phyloP scores from a whole-genome alignment of 1,140 invertebrate genomes.

The Laupala kohalensis region DNA sequence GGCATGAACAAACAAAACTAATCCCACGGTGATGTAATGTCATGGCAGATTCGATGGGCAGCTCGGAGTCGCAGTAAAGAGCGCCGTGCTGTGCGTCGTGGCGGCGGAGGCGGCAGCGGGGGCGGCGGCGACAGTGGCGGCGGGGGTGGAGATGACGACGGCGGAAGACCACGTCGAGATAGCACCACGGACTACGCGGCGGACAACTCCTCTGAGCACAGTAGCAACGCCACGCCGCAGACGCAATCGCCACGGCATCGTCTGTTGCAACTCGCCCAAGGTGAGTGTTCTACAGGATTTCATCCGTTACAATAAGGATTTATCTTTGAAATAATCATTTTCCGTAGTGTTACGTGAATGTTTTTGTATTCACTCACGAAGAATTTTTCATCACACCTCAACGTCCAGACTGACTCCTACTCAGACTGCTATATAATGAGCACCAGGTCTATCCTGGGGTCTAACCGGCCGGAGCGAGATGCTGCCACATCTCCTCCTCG shows the following conservation, averaged over 20 bases:
- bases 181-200: constrained; percentile 53
- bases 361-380: too few relatives aligned
- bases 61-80: constrained; percentile 46
- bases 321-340: too few relatives aligned
- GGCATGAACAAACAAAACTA: too few relatives aligned
- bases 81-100: constrained; percentile 24
- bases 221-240: constrained; percentile 43
- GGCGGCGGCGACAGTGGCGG: constrained; percentile 31
- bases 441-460: too few relatives aligned
- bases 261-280: constrained; percentile 14
- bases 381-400: too few relatives aligned
- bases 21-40: too few relatives aligned
- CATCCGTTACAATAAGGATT: too few relatives aligned
- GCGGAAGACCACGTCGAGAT: constrained; percentile 28
- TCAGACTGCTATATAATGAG: too few relatives aligned
- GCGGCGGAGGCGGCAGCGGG: constrained; percentile 22
- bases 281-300: background rate
- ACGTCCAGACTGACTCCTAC: too few relatives aligned
- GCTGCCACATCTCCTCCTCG: too few relatives aligned
- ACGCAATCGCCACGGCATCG: constrained; percentile 48
- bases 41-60: constrained; percentile 47
- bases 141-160: constrained; percentile 8
- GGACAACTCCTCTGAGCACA: constrained; percentile 57
- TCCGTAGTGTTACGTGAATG: too few relatives aligned
- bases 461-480: too few relatives aligned